Percentiles rank a stretch among this genome's conserved stretches.
Conservation (phyloP, 1,140 invertebrate species). For the Forficula auricularia region DNA sequence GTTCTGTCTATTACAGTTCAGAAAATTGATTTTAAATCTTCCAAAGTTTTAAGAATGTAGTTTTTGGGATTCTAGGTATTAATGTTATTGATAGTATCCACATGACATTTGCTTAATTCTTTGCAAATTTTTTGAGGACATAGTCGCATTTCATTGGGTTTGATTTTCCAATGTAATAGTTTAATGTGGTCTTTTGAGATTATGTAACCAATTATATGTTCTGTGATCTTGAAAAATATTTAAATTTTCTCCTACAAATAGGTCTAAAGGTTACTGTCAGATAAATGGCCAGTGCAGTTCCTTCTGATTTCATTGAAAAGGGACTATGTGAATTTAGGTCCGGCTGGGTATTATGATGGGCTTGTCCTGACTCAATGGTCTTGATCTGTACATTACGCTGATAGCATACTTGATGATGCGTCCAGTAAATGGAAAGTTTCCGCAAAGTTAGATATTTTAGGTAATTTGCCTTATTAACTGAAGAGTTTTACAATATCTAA, state of each 20-base stretch:
- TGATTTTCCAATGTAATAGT: conserved; percentile 30
- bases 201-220: conserved; percentile 28
- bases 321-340: conserved; percentile 13
- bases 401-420: conserved; percentile 16
- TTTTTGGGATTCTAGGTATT: too few species aligned
- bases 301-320: conserved; percentile 23
- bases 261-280: conserved; percentile 24
- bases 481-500: conserved; percentile 10
- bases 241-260: conserved; percentile 33
- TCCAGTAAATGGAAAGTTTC: conserved; percentile 19
- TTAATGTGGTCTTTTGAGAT: conserved; percentile 27
- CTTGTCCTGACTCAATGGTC: conserved; percentile 9
- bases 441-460: conserved; percentile 18
- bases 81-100: too few species aligned
- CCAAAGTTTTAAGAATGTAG: too few species aligned
- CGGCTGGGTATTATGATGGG: conserved; percentile 18
- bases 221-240: conserved; percentile 32
- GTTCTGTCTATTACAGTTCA: too few species aligned
- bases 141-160: conserved; percentile 29
- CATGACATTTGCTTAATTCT: conserved; percentile 21
- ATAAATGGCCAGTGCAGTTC: conserved; percentile 25
- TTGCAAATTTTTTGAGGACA: conserved; percentile 26
- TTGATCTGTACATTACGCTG: conserved; percentile 16
- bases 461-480: conserved; percentile 8
- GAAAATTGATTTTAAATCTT: too few species aligned